Evolutionary conservation across 2,888 invertebrate genomes (phyloP).

Genomic region (Noctua pronuba): DNA sequence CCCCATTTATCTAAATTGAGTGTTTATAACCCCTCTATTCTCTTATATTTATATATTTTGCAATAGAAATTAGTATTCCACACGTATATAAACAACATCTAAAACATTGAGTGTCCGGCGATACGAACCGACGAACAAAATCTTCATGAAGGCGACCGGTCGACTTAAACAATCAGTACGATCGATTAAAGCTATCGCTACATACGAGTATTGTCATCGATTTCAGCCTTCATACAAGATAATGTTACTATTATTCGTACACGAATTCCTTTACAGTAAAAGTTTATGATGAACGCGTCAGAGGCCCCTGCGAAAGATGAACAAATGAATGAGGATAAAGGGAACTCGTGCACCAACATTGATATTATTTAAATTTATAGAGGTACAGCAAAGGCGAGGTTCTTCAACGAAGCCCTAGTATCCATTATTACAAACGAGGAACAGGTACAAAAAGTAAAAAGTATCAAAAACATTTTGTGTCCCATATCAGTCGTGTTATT

Average conservation of each 20-base stretch:
- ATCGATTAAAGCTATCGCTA: constrained; percentile 78
- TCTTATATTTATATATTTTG: constrained; percentile 65
- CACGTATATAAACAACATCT: constrained; percentile 63
- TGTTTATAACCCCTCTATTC: constrained; percentile 58
- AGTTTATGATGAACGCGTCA: constrained; percentile 48
- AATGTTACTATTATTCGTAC: constrained; percentile 73
- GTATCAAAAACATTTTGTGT: constrained; percentile 90
- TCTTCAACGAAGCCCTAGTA: constrained; percentile 79
- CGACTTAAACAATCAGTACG: constrained; percentile 71
- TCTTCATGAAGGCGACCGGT: constrained; percentile 72
- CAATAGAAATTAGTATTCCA: constrained; percentile 60
- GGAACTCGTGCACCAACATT: constrained; percentile 80
- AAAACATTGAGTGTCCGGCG: constrained; percentile 68
- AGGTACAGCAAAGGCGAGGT: constrained; percentile 82
- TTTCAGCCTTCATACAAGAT: constrained; percentile 78
- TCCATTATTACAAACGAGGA: constrained; percentile 83
- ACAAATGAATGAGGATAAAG: constrained; percentile 66
- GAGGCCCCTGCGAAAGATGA: constrained; percentile 62
- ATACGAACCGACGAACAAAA: constrained; percentile 70
- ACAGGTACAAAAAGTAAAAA: constrained; percentile 87
- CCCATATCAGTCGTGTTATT: constrained; percentile 89
- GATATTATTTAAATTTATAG: constrained; percentile 71
- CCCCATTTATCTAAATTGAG: constrained; percentile 61
- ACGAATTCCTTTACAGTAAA: constrained; percentile 76
- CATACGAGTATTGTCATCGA: constrained; percentile 84